A percentile compares a stretch with the other conserved stretches of the same genome.
phyloP scores from a whole-genome alignment of 2,797 vertebrate species.

The Clamator glandarius region DNA sequence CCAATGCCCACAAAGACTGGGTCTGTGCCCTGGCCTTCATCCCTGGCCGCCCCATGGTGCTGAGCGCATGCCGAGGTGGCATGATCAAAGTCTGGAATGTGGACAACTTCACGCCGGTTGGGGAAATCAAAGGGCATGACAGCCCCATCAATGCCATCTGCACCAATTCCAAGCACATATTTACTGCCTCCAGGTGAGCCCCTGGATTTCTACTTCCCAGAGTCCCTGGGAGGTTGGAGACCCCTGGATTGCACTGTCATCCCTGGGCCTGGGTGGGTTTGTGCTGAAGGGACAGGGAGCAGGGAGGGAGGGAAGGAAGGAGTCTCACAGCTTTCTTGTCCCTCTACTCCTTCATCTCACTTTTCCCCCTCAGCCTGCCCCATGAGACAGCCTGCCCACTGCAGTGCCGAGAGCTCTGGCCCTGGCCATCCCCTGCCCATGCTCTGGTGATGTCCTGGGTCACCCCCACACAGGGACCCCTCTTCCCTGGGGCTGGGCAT shows the following conservation, averaged over 20 bases:
- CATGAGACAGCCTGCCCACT: not conserved
- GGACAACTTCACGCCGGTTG: slow-evolving; percentile 92
- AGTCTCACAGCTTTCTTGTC: not conserved
- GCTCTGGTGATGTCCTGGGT: not conserved
- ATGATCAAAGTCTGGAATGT: slow-evolving; percentile 97
- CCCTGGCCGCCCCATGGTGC: slow-evolving; percentile 91
- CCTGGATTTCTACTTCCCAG: fast-evolving
- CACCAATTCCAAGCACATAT: slow-evolving; percentile 93
- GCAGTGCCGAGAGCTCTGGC: not conserved
- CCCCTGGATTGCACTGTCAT: not conserved
- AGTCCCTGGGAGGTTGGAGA: not conserved
- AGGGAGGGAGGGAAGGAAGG: not conserved
- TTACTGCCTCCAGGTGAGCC: slow-evolving; percentile 95
- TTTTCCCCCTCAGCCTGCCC: not conserved
- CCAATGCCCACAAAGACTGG: slow-evolving; percentile 98
- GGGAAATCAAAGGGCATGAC: slow-evolving; percentile 95
- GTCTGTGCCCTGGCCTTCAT: slow-evolving; percentile 94
- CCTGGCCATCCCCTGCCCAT: not conserved
- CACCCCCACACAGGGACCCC: not conserved
- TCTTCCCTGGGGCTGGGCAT: not conserved
- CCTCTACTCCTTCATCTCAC: not conserved
- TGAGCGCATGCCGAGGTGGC: slow-evolving; percentile 93
- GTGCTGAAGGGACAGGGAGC: not conserved
- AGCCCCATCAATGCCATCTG: slow-evolving; percentile 98
- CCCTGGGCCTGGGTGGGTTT: not conserved